Percentiles rank a stretch among this genome's conserved stretches.
These are phyloP conservation scores for Amblyopsis rosae DNA, from an alignment of 2,113 vertebrate species.

Conservation along the genomic window DNA sequence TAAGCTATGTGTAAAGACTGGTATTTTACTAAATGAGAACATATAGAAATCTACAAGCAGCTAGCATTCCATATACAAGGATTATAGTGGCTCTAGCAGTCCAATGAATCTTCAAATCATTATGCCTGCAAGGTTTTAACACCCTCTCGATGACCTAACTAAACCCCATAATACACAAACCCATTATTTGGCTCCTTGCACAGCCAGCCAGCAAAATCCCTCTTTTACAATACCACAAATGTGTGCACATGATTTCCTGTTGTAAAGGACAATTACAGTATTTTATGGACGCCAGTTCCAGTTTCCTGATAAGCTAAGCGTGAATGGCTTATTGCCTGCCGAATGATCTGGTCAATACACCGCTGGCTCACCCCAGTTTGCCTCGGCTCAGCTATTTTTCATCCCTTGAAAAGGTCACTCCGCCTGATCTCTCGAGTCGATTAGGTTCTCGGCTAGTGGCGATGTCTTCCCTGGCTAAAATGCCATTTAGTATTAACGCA, in stretches of 20 bases:
- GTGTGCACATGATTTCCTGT: constrained; percentile 26
- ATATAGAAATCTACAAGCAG: background rate
- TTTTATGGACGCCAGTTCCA: constrained; percentile 63
- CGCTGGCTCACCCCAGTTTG: constrained; percentile 35
- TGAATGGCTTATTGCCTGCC: constrained; percentile 23
- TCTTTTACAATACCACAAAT: constrained; percentile 34
- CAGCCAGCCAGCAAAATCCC: constrained; percentile 27
- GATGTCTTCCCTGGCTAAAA: constrained; percentile 28
- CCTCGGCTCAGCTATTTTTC: constrained; percentile 49
- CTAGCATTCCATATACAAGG: constrained; percentile 30
- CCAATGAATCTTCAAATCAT: constrained; percentile 56
- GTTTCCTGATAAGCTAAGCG: constrained; percentile 59
- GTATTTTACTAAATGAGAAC: no score
- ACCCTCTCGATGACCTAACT: constrained; percentile 1
- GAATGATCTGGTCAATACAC: constrained; percentile 61
- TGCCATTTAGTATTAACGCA: background rate
- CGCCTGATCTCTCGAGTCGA: constrained; percentile 45
- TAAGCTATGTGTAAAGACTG: background rate
- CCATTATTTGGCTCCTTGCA: constrained; percentile 28
- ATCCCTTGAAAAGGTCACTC: constrained; percentile 49
- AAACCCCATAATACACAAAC: constrained; percentile 32
- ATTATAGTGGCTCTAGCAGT: constrained; percentile 34
- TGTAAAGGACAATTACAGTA: constrained; percentile 55
- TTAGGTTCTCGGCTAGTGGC: constrained; percentile 40
- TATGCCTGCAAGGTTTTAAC: constrained; percentile 33